Evolutionary conservation across 2,888 invertebrate species (phyloP), one percentile per base, ranked within the genome.

Genomic region (Brenthis hecate): DNA sequence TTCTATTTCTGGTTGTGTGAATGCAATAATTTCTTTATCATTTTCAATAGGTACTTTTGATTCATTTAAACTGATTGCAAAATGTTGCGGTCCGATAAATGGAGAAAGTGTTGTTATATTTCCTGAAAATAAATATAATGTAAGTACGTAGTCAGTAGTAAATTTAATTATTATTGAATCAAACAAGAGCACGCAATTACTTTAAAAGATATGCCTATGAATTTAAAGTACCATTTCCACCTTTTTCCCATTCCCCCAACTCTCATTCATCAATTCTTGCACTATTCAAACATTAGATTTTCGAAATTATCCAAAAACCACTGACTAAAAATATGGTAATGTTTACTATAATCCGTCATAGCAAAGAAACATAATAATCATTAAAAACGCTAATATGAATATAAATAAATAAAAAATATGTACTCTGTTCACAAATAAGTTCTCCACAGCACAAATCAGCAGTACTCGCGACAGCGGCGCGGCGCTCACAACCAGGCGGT

Each of bases 381-480:
- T 16, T 6, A 13, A 8, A 51, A 16, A 3, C 51, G n/a, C 36
- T 8, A 11, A 43, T 11, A 11, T 11, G 8, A 13, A 57, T 2
- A 23, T 54, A 16, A 6, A 23, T 28, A 28, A 43, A 56, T n/a
- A 13, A 14, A 53, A 51, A 61, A 32, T 53, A 60, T 61, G 53
- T 80, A 89, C 90, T 85, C 75, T 78, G 72, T 16, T 81, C 76
- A 74, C 91, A 91, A 56, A 87, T 68, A 3, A 91, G 74, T 58
- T 89, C 86, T 1, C 89, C 91, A 65, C 91, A 92, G 73, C 91
- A 91, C 14, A 80, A 67, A 57, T 88, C 86, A 0, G 65, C 76
- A 3, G 78, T 70, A 69, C 72, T 79, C 61, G 56, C 70, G 55
- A 66, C 70, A 11, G 80, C 76, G 0, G 81, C 77, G 2, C 76